Percentiles rank a stretch among this genome's conserved stretches.
These are phyloP conservation scores for Psettodes erumei DNA, from an alignment of 2,113 vertebrate genomes.

Conservation along the genomic window DNA sequence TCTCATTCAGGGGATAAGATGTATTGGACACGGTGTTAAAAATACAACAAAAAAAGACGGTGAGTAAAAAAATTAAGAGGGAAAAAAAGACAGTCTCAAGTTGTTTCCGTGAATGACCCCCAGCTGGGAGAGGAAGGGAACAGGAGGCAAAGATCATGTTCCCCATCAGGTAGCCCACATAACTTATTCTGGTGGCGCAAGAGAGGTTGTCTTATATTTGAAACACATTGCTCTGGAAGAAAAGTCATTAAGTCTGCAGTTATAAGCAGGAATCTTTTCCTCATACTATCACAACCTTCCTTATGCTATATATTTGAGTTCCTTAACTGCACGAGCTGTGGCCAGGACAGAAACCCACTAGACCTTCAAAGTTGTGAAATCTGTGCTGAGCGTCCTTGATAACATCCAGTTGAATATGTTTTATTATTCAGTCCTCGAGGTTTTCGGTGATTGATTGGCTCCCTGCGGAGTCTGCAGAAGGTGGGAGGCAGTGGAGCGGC, in stretches of 20 bases:
- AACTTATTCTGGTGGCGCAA: constrained; percentile 40
- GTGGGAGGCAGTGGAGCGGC: constrained; percentile 6
- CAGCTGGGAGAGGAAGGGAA: constrained; percentile 64
- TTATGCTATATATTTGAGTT: neutral
- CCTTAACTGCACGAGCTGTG: neutral
- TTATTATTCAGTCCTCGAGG: constrained; percentile 36
- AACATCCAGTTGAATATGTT: neutral
- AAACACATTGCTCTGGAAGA: constrained; percentile 22
- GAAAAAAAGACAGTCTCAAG: constrained; percentile 64
- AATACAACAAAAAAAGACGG: constrained; percentile 59
- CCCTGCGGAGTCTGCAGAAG: neutral
- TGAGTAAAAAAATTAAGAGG: constrained; percentile 55
- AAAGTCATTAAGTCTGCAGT: constrained; percentile 39
- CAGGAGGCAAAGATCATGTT: constrained; percentile 62
- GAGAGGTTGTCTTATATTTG: constrained; percentile 41
- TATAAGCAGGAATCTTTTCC: constrained; percentile 15
- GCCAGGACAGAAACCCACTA: neutral
- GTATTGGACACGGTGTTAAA: constrained; percentile 69
- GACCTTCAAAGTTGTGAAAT: neutral
- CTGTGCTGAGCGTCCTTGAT: neutral
- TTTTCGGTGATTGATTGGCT: constrained; percentile 15
- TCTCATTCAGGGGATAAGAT: constrained; percentile 62
- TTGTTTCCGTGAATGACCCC: constrained; percentile 71
- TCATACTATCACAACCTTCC: neutral
- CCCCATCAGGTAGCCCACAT: constrained; percentile 45